Evolutionary conservation across 1,140 invertebrate species (phyloP).

Genomic region (Brachionus calyciflorus): DNA sequence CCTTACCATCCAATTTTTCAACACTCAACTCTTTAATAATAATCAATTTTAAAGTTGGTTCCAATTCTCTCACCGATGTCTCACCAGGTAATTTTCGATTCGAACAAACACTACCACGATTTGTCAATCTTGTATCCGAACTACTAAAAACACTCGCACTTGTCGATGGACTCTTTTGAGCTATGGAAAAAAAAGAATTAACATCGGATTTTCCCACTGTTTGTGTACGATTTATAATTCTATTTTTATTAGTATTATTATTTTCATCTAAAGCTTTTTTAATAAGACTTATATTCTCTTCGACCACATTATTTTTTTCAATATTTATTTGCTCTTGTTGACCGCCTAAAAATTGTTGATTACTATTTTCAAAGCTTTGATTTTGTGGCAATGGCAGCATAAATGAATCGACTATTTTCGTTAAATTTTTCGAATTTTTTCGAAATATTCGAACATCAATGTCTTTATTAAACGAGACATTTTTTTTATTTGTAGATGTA

Average conservation of each 20-base stretch:
- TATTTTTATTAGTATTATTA: background rate
- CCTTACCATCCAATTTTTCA: conserved; percentile 55
- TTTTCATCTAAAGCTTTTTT: background rate
- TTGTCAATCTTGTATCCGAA: background rate
- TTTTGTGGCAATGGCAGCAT: conserved; percentile 34
- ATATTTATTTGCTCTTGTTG: background rate
- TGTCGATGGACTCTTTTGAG: background rate
- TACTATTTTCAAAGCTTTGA: background rate
- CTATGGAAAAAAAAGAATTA: background rate
- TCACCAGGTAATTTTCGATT: conserved; percentile 52
- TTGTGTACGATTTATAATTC: too few relatives aligned
- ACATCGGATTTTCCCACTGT: background rate
- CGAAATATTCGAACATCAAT: conserved; percentile 45
- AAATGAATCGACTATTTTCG: conserved; percentile 30
- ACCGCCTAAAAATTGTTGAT: background rate
- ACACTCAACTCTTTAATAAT: conserved; percentile 56
- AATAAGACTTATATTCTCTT: background rate
- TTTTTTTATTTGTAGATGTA: conserved; percentile 35
- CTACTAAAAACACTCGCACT: background rate
- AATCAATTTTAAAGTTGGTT: conserved; percentile 52
- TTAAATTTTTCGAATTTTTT: conserved; percentile 43
- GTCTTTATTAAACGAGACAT: conserved; percentile 43
- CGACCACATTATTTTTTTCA: background rate
- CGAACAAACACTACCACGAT: conserved; percentile 37
- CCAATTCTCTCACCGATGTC: conserved; percentile 56